These are phyloP conservation scores for Subanguina moxae DNA, from an alignment of 1,140 invertebrate genomes.

Conservation along the genomic window DNA sequence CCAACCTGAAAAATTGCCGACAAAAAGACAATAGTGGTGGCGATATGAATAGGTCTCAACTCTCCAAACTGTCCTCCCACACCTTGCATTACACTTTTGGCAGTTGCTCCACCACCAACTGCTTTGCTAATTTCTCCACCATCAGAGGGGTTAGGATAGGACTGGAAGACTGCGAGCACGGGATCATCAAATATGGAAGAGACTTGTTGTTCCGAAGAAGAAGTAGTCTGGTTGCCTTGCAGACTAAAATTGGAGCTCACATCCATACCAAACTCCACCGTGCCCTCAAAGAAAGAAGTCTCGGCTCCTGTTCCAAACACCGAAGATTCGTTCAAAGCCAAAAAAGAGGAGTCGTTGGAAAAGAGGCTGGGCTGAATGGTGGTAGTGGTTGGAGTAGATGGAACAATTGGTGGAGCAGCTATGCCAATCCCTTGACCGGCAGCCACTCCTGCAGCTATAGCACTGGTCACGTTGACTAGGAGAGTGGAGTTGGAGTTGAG, in stretches of 20 bases:
- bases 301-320: slow-evolving; percentile 3
- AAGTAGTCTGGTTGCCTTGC: background rate
- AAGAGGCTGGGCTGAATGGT: background rate
- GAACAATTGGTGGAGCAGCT: background rate
- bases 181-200: background rate
- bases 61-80: slow-evolving; percentile 9
- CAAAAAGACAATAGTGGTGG: slow-evolving; percentile 51
- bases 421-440: too few species aligned
- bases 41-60: slow-evolving; percentile 51
- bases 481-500: slow-evolving; percentile 1
- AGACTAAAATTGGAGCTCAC: background rate
- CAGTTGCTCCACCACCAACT: background rate
- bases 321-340: background rate
- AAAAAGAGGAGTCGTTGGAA: background rate
- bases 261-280: background rate
- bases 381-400: background rate
- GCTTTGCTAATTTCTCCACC: background rate
- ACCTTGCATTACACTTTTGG: slow-evolving; percentile 2
- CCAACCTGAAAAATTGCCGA: slow-evolving; percentile 50
- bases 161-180: background rate
- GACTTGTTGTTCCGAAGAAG: too few species aligned
- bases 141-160: background rate
- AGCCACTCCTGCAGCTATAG: background rate
- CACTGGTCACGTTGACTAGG: background rate
- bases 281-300: background rate